Evolutionary conservation across 2,888 invertebrate species (phyloP).

Genomic region (Ligdia adustata): DNA sequence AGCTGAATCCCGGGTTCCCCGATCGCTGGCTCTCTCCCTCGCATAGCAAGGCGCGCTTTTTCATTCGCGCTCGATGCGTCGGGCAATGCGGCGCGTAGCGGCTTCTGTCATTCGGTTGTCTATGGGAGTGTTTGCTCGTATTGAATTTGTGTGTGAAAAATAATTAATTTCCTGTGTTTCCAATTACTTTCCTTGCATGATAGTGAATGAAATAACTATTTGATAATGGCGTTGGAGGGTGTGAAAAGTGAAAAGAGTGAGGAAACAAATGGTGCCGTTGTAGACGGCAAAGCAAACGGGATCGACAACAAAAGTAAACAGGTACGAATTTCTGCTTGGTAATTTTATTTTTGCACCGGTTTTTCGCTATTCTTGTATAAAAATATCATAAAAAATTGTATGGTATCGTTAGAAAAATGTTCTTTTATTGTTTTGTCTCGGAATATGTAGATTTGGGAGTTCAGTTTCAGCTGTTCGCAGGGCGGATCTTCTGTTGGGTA

Average conservation of each 20-base stretch:
- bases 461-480: slow-evolving; percentile 28
- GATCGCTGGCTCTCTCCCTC: slow-evolving; percentile 51
- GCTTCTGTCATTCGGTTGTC: slow-evolving; percentile 63
- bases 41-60: slow-evolving; percentile 44
- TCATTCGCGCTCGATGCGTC: slow-evolving; percentile 80
- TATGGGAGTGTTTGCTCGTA: slow-evolving; percentile 75
- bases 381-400: slow-evolving; percentile 3
- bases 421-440: neutral
- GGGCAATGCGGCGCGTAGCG: slow-evolving; percentile 53
- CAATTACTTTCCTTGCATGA: slow-evolving; percentile 67
- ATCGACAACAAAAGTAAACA: slow-evolving; percentile 85
- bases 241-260: slow-evolving; percentile 82
- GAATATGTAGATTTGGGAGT: neutral
- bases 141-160: slow-evolving; percentile 71
- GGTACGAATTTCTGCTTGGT: slow-evolving; percentile 60
- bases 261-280: slow-evolving; percentile 79
- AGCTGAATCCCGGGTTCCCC: slow-evolving; percentile 13
- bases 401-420: neutral
- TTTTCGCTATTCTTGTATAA: slow-evolving; percentile 37
- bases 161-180: slow-evolving; percentile 65
- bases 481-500: slow-evolving; percentile 38
- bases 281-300: slow-evolving; percentile 82
- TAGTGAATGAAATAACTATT: slow-evolving; percentile 74
- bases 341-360: slow-evolving; percentile 48
- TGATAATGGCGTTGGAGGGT: slow-evolving; percentile 82